These are phyloP conservation scores for Grammomys dolichurus DNA, from an alignment of 2,113 vertebrate species.

Conservation along the genomic window DNA sequence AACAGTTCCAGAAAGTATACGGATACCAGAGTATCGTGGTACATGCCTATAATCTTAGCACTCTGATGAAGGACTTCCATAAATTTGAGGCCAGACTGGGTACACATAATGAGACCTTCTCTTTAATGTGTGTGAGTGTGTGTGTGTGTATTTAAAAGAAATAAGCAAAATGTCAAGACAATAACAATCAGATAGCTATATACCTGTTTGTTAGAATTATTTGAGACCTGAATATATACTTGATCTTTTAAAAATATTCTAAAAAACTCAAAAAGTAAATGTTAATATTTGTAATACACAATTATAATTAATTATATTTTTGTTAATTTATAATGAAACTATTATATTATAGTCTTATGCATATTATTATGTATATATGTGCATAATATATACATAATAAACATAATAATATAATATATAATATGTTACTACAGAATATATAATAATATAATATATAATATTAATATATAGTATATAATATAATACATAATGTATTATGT, in stretches of 20 bases:
- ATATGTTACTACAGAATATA: too few relatives aligned
- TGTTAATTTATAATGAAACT: not conserved
- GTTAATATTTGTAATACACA: conserved; percentile 2
- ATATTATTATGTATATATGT: too few relatives aligned
- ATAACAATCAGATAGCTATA: not conserved
- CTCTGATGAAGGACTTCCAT: not conserved
- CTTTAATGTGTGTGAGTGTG: too few relatives aligned
- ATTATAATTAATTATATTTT: not conserved
- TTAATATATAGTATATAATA: too few relatives aligned
- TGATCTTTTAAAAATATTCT: not conserved
- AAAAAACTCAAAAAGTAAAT: not conserved
- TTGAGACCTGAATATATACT: not conserved
- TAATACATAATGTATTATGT: not conserved
- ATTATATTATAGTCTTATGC: not conserved
- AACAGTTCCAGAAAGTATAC: not conserved
- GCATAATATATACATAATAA: too few relatives aligned
- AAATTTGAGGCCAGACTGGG: too few relatives aligned
- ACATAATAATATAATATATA: too few relatives aligned
- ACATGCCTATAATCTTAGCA: not conserved
- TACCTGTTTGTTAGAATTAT: not conserved
- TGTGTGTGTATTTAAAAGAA: not conserved
- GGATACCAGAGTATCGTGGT: not conserved
- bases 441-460: too few relatives aligned
- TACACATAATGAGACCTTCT: too few relatives aligned
- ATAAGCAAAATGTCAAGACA: not conserved